These are phyloP conservation scores for Phyto melanocephala DNA, from an alignment of 2,888 invertebrate genomes.

Conservation along the genomic window DNA sequence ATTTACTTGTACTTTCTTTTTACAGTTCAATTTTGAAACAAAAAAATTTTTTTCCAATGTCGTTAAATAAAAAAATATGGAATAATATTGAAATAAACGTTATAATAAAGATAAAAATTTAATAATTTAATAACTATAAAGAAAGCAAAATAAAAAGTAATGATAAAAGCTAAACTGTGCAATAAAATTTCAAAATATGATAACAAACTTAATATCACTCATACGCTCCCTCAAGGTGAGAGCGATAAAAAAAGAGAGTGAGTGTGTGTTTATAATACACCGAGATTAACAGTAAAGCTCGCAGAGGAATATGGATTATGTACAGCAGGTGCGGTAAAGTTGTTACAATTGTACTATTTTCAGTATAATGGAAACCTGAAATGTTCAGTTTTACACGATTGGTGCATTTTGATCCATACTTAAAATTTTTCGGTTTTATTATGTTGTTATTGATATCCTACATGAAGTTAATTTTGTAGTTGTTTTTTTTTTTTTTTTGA, in stretches of 20 bases:
- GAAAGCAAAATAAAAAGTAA: neutral
- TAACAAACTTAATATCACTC: conserved; percentile 53
- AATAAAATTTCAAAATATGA: conserved; percentile 30
- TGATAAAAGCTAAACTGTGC: conserved; percentile 32
- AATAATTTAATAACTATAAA: conserved; percentile 13
- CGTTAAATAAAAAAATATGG: conserved; percentile 3
- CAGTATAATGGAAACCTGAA: too few species aligned
- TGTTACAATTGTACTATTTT: too few species aligned
- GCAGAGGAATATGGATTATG: neutral
- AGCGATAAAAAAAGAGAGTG: neutral
- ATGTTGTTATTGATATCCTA: too few species aligned
- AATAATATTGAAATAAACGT: conserved; percentile 4
- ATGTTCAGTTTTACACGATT: too few species aligned
- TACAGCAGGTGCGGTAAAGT: conserved; percentile 6
- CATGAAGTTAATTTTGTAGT: too few species aligned
- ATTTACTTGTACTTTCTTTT: neutral
- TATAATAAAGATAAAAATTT: conserved; percentile 11
- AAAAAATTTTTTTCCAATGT: neutral
- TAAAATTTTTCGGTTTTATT: too few species aligned
- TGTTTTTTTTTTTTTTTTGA: too few species aligned
- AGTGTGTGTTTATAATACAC: neutral
- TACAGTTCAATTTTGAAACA: neutral
- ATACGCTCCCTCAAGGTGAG: conserved; percentile 50
- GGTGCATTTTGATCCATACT: too few species aligned
- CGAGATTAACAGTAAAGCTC: neutral